Evolutionary conservation across 1,140 invertebrate genomes (phyloP).

Genomic region (Cherax quadricarinatus): DNA sequence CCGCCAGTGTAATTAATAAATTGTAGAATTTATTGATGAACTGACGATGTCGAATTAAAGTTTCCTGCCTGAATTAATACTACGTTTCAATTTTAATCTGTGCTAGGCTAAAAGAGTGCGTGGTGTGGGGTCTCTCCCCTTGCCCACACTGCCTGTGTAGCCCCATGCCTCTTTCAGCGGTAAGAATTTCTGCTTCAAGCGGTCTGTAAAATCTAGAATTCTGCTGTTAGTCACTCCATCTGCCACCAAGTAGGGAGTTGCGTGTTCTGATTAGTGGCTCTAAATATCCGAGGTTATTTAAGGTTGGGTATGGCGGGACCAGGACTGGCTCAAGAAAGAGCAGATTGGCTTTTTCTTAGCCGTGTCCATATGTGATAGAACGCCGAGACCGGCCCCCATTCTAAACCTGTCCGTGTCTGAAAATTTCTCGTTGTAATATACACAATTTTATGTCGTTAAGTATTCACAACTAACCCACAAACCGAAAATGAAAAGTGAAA

Average conservation of each 20-base stretch:
- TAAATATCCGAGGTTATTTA: conserved; percentile 11
- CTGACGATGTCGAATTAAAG: conserved; percentile 41
- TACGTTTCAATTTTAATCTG: conserved; percentile 2
- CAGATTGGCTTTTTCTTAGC: background rate
- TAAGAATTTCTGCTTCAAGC: conserved; percentile 34
- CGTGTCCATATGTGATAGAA: conserved; percentile 32
- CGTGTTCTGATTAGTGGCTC: conserved; percentile 51
- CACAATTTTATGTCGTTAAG: no score
- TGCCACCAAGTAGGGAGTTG: conserved; percentile 36
- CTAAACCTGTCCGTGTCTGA: background rate
- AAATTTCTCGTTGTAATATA: no score
- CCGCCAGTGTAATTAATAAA: background rate
- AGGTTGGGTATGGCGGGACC: background rate
- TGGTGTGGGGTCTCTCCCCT: background rate
- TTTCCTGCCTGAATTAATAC: conserved; percentile 46
- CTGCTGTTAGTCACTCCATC: conserved; percentile 38
- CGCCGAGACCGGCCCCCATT: background rate
- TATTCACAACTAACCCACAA: no score
- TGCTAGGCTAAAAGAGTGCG: conserved; percentile 16
- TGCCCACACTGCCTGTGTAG: background rate
- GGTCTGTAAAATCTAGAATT: conserved; percentile 16
- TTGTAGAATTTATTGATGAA: background rate
- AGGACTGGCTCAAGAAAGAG: conserved; percentile 7
- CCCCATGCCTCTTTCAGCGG: conserved; percentile 7
- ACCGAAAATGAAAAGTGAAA: no score